Base-by-base conservation (phyloP, 1,140 invertebrate species). In the Paralvinella palmiformis region DNA sequence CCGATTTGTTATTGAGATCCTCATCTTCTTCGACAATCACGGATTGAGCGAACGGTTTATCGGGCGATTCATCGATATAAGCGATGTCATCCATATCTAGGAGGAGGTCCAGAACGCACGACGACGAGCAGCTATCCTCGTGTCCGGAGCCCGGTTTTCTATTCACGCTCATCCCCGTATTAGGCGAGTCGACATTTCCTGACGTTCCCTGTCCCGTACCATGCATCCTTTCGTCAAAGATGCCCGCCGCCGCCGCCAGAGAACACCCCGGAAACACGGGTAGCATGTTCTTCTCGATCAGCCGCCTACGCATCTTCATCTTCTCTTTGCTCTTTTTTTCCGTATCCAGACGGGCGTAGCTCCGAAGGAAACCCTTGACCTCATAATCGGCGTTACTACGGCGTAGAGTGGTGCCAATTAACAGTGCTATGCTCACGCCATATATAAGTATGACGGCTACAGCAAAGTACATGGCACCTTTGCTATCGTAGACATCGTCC, bases 381-480 rank as follows among this genome's bases (percentile, higher is more conserved):
- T 48, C n/a, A 32, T 27, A 50, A 29, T 20, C 44, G 5, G 15
- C 6, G 7, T 13, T 35, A 10, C 10, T 7, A 7, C 24, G 7
- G 7, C 50, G 50, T 7, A 53, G 50, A 7, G 50, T 53, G n/a
- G 62, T 33, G 17, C 56, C 62, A 7, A 64, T 50, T 32, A 64
- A 36, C 35, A 64, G 20, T 2, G 62, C 62, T 32, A 64, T 64
- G 55, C 53, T 64, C 37, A 64, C 50, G 7, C 62, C 62, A 55
- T 64, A 64, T 35, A 64, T 35, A n/a, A 64, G 36, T n/a, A 64
- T 64, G 7, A 64, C 62, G 22, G 62, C 62, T 13, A 64, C 36
- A 20, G 62, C 62, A 27, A 64, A 64, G 55, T 64, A 64, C 62
- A 64, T 64, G 32, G 62, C 62, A 20, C 62, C 62, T 10, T 53